Evolutionary conservation across 2,888 invertebrate species (phyloP), one percentile per base, ranked within the genome.

Genomic region (Podotricha telesiphe): DNA sequence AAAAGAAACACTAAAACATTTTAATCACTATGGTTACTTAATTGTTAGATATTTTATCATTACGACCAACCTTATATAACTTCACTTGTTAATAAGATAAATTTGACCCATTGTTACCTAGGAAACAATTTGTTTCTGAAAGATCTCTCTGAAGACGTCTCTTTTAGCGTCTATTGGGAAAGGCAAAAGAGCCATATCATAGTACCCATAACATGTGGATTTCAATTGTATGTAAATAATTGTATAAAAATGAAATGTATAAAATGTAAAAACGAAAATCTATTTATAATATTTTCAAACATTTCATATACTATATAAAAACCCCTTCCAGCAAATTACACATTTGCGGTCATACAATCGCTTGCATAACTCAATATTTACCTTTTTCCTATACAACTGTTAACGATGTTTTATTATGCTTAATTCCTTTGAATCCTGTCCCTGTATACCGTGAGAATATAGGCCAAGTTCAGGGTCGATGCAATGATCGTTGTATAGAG

Each of bases 381-480:
- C 71, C 75, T 70, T 73, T 77, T n/a, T 75, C 82, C 83, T 86
- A 82, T 82, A 73, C 69, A 69, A 73, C 76, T 77, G 79, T 79
- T 79, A 82, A 79, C 78, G 71, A 78, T 81, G 80, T 79, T 76
- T 80, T 83, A 84, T 82, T 79, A 77, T 75, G 73, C 79, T 74
- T 73, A 73, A 79, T 80, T 77, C 82, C 82, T 87, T 85, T 84
- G 82, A 80, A 68, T 70, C 76, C 77, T 76, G 79, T 59, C 80
- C 80, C 81, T 78, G 78, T 77, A 77, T 83, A 81, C 74, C 90
- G 91, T 92, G 92, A 86, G 91, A 91, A 91, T 83, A 77, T 89
- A 78, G 88, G 89, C 84, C 90, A 92, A 91, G 92, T 90, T 92
- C 91, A 91, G 77, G 85, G 85, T 75, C 77, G 66, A 72, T 78